Evolutionary conservation across 1,140 invertebrate species (phyloP), one percentile per base, ranked within the genome.

Genomic region (Drosophila insularis): DNA sequence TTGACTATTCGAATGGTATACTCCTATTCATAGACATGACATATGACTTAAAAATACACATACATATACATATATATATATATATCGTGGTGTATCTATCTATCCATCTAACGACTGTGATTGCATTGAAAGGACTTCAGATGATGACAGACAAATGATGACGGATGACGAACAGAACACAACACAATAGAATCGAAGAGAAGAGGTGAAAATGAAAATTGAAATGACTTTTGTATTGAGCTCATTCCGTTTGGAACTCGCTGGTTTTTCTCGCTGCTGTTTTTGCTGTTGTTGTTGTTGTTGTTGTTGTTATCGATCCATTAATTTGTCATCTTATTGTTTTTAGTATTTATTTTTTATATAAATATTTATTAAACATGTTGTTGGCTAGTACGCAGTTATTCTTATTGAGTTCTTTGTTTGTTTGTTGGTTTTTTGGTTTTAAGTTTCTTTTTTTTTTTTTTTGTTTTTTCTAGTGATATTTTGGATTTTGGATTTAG

Each of bases 361-460:
- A 8, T 46, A 10, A 27, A 37, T 46, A 59, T 54, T 71, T 31
- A 55, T 17, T 32, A 35, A 14, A n/a, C n/a, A n/a, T n/a, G n/a
- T n/a, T n/a, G n/a, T n/a, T n/a, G n/a, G n/a, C n/a, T n/a, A n/a
- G 31, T 40, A 35, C 11, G 35, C 19, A 27, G 13, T 37, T 71
- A 13, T 74, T 50, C 19, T 62, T 46, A 40, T 68, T 65, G n/a
- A n/a, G 63, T 72, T 27, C 23, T 27, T 68, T n/a, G 8, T 67
- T 68, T 32, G 6, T 68, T 74, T 74, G 62, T 75, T n/a, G n/a
- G n/a, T n/a, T n/a, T 75, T 75, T 81, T 86, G 80, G 53, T 86
- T 14, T 43, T 46, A 78, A 74, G 58, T 80, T 85, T 71, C 8
- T 21, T 54, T 32, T 23, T 66, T 66, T 40, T 62, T 58, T 39